Evolutionary conservation across 1,140 invertebrate species (phyloP), one percentile per base, ranked within the genome.

Genomic region (Neuroterus valhalla): DNA sequence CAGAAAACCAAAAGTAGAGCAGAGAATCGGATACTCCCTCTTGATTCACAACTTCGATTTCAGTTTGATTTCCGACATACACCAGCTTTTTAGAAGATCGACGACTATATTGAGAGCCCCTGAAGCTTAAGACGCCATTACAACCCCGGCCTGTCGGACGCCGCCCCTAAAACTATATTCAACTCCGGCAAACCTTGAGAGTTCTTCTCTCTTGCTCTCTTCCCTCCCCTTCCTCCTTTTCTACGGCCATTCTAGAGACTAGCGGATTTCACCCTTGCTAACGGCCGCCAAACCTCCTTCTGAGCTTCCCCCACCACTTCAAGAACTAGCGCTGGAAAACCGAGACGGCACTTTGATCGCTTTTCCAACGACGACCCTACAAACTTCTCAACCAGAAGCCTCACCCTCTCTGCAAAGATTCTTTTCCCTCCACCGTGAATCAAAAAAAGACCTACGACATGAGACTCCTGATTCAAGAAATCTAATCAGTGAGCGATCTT

Each of bases 91-190:
- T 11, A 46, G n/a, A 68, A 68, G 14, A 43, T 44, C 42, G 26
- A 44, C 66, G 62, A 74, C 71, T 52, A 55, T 50, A 70, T 81
- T 88, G 88, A 89, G 88, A 84, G 79, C 81, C 87, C 38, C 88
- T 85, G 86, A 83, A 87, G 84, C 87, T 90, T 90, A 90, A 90
- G 89, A 89, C 87, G 86, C 88, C 88, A 89, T 89, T 89, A 89
- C 87, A 88, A 82, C 83, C 88, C 87, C 73, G 72, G 81, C 72
- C 86, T 83, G 83, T 82, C 85, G 83, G 86, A 86, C 87, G 84
- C 86, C 88, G 85, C 88, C 87, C 88, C 87, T 89, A 88, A 89
- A 89, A 89, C 87, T 88, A 87, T 89, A 89, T 89, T 89, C 88
- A 89, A 89, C 88, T 89, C 87, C 76, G 80, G 84, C 82, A 89